phyloP scores from a whole-genome alignment of 2,113 vertebrate species.

The Paralichthys olivaceus region DNA sequence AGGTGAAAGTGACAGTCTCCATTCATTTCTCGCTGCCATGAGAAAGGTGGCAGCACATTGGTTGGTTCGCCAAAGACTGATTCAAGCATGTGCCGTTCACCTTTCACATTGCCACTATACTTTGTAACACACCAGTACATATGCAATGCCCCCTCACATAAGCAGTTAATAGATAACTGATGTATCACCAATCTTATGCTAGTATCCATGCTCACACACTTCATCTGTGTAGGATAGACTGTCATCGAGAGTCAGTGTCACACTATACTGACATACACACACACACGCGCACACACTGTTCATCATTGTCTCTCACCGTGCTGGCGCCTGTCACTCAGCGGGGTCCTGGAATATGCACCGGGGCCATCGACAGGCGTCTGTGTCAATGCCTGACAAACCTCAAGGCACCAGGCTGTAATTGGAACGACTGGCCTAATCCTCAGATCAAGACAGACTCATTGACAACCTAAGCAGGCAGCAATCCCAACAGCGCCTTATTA shows the following conservation, averaged over 20 bases:
- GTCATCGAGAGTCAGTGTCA: constrained; percentile 20
- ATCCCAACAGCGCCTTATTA: constrained; percentile 79
- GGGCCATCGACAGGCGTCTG: constrained; percentile 78
- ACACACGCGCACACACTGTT: constrained; percentile 21
- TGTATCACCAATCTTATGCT: background rate
- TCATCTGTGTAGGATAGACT: constrained; percentile 22
- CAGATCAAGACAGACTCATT: constrained; percentile 83
- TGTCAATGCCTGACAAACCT: constrained; percentile 82
- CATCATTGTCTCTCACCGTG: constrained; percentile 54
- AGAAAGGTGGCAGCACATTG: background rate
- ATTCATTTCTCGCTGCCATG: background rate
- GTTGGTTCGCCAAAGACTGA: background rate
- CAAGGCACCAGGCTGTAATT: constrained; percentile 81
- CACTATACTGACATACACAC: background rate
- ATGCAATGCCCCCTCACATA: constrained; percentile 10
- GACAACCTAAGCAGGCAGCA: constrained; percentile 76
- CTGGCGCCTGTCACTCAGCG: constrained; percentile 77
- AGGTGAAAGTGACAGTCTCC: background rate
- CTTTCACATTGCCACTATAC: constrained; percentile 29
- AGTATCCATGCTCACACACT: constrained; percentile 1
- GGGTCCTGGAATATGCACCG: constrained; percentile 70
- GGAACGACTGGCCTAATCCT: constrained; percentile 80
- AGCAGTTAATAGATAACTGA: constrained; percentile 14
- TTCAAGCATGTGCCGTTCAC: background rate
- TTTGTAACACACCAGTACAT: constrained; percentile 9